phyloP scores from a whole-genome alignment of 1,140 invertebrate genomes.

The Piezodorus guildinii region DNA sequence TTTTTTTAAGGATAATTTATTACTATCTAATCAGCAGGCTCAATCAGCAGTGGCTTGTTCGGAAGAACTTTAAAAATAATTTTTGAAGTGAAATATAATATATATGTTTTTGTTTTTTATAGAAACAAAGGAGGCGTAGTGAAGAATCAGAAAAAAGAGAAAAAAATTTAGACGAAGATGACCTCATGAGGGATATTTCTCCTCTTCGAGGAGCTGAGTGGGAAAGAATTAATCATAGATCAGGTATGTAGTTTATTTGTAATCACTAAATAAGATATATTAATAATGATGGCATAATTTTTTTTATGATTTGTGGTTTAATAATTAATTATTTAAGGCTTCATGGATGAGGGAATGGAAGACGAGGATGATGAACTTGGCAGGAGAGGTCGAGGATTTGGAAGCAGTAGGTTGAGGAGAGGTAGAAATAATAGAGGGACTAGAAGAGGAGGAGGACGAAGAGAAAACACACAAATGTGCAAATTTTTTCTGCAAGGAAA shows the following conservation, averaged over 20 bases:
- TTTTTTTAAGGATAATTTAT: no score
- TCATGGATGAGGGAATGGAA: slow-evolving; percentile 8
- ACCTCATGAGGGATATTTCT: not conserved
- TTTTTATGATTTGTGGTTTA: no score
- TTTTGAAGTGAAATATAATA: no score
- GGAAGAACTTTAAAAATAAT: no score
- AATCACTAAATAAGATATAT: no score
- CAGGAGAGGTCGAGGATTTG: slow-evolving; percentile 3
- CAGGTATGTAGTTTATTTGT: not conserved
- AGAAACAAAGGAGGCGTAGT: slow-evolving; percentile 16
- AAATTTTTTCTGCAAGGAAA: slow-evolving; percentile 20
- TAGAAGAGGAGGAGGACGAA: not conserved
- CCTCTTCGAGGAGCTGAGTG: not conserved
- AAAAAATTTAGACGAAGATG: not conserved
- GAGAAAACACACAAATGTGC: slow-evolving; percentile 12
- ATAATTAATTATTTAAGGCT: no score
- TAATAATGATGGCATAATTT: no score
- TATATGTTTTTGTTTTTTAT: slow-evolving; percentile 9
- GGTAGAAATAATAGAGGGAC: slow-evolving; percentile 2
- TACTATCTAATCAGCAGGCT: no score
- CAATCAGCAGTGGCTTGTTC: no score
- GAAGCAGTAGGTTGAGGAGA: not conserved
- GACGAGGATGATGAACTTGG: slow-evolving; percentile 9
- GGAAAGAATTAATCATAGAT: not conserved
- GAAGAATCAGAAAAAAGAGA: not conserved